Evolutionary conservation across 2,113 vertebrate species (phyloP), one percentile per base, ranked within the genome.

Genomic region (Podarcis muralis): DNA sequence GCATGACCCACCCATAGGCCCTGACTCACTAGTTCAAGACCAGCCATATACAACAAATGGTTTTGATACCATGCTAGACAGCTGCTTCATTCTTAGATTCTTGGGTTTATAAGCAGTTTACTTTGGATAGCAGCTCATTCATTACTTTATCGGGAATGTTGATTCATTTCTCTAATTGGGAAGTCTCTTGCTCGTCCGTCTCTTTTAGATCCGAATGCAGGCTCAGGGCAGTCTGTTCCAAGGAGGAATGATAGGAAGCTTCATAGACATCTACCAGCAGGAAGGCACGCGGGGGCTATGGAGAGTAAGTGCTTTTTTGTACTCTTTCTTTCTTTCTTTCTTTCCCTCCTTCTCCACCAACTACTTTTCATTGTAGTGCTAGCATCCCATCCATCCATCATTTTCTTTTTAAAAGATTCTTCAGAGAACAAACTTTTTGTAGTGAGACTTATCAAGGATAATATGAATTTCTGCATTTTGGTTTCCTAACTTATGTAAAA

Each of bases 241-340:
- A 81, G 98, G 98, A 0, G 98, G 99, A 92, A 99, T 99, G 99
- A 98, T 99, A 80, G 98, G 98, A 92, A 99, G 98, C 96, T 99
- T 99, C 96, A 98, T 99, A 27, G 98, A 98, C 95, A 99, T 99
- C 96, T 99, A 99, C 95, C 98, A 99, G 96, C 98, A 98, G 5
- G 99, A 99, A 93, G 99, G 99, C 2, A 98, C 98, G 68, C 97
- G 97, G 40, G 99, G 99, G 40, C 97, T 99, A 84, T 99, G 98
- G 98, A 97, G 99, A 95, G 99, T 99, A 93, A 98, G 98, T 90
- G 57, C 25, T 92, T 8, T 90, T 91, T 74, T 53, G 48, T 53
- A 53, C n/a, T 43, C 40, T 2, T 48, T 48, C 48, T 0, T 2
- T 48, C 48, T n/a, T n/a, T 43, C 40, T 2, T 48, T 48, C 48